These are phyloP conservation scores for Cyrtonyx montezumae DNA, from an alignment of 2,113 vertebrate species.

Conservation along the genomic window DNA sequence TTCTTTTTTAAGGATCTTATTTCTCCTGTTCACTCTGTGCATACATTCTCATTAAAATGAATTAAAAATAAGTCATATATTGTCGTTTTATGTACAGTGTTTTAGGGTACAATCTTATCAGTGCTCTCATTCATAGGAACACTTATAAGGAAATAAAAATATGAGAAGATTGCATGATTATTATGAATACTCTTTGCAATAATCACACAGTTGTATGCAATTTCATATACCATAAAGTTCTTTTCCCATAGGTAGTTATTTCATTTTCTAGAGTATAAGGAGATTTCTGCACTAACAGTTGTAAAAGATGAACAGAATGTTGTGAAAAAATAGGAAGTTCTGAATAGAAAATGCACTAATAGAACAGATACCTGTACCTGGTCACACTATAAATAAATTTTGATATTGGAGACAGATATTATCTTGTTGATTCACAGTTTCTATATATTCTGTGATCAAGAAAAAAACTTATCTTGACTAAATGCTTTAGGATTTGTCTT, in stretches of 20 bases:
- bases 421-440: neutral
- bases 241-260: conserved; percentile 2
- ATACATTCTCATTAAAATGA: neutral
- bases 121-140: neutral
- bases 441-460: neutral
- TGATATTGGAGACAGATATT: neutral
- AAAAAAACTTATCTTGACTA: neutral
- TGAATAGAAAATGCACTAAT: neutral
- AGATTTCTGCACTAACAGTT: neutral
- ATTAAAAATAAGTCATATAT: neutral
- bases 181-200: neutral
- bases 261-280: neutral
- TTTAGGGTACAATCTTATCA: neutral
- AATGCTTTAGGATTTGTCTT: neutral
- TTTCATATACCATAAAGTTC: neutral
- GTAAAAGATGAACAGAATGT: neutral
- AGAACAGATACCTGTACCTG: neutral
- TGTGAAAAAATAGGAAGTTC: neutral
- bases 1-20: neutral
- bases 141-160: neutral
- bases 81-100: neutral
- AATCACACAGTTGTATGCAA: neutral
- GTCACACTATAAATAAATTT: neutral
- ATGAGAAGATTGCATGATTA: neutral
- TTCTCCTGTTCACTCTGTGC: neutral